Evolutionary conservation across 2,888 invertebrate genomes (phyloP).

Genomic region (Drosophila macrothrix): DNA sequence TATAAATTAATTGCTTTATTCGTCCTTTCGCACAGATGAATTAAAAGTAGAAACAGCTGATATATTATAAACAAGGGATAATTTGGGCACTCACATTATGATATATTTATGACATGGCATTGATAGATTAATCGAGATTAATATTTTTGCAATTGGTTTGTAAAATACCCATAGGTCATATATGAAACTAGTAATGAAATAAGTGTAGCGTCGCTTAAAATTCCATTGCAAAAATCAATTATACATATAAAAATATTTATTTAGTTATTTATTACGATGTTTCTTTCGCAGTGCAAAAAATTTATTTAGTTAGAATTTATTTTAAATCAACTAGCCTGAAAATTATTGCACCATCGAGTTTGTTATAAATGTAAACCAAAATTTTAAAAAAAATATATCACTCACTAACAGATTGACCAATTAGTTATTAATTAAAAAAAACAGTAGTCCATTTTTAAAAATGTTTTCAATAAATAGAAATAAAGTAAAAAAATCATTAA

Average conservation of each 20-base stretch:
- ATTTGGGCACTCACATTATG: background rate
- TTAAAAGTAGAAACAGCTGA: too few species aligned
- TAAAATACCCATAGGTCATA: background rate
- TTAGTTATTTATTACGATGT: too few species aligned
- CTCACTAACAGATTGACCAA: background rate
- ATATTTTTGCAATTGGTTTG: background rate
- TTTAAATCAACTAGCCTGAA: background rate
- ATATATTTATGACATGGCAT: background rate
- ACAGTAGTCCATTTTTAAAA: background rate
- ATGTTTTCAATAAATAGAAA: background rate
- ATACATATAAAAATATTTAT: background rate
- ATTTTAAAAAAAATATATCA: background rate
- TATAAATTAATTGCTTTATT: background rate
- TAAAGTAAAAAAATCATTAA: background rate
- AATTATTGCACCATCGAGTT: background rate
- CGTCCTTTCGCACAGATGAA: background rate
- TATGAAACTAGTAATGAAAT: background rate
- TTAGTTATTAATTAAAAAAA: too few species aligned
- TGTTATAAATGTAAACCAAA: background rate
- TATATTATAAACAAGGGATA: background rate
- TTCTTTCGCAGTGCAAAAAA: background rate
- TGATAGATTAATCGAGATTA: background rate
- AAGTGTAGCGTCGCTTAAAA: fast-evolving
- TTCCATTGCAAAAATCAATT: background rate
- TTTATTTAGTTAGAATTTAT: background rate